Conservation (phyloP, 2,888 invertebrate genomes). For the Hybos culiciformis region DNA sequence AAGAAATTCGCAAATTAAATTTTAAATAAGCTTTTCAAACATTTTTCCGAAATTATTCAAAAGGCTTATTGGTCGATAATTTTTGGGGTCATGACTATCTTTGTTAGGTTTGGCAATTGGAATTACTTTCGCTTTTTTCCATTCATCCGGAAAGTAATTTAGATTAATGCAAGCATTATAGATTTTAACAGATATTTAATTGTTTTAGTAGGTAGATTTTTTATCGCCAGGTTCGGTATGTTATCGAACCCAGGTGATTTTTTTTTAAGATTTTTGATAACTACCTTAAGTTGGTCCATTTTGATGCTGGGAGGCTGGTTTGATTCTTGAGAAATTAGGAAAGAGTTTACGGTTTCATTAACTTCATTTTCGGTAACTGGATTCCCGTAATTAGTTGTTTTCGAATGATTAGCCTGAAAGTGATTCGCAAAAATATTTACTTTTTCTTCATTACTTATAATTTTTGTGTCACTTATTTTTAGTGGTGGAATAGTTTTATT, state of each 20-base stretch:
- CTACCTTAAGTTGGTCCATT: too few relatives aligned
- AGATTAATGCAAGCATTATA: neutral
- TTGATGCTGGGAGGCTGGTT: neutral
- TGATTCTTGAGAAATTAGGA: neutral
- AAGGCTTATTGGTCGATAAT: too few relatives aligned
- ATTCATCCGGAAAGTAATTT: neutral
- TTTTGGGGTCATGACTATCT: too few relatives aligned
- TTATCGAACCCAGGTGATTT: too few relatives aligned
- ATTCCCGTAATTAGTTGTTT: neutral
- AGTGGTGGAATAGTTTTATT: neutral
- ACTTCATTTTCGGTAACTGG: neutral
- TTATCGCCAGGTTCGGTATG: neutral
- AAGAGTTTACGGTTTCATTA: neutral
- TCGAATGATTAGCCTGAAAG: neutral
- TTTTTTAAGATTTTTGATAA: too few relatives aligned
- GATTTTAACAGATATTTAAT: neutral
- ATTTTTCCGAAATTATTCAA: constrained; percentile 2
- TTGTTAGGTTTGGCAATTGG: too few relatives aligned
- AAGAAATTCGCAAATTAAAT: too few relatives aligned
- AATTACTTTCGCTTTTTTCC: too few relatives aligned
- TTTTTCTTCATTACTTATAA: neutral
- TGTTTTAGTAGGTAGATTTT: neutral
- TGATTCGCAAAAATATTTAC: neutral
- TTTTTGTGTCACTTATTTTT: neutral
- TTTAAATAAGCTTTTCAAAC: constrained; percentile 2